These are phyloP conservation scores for Leptoclinus maculatus DNA, from an alignment of 2,797 vertebrate species.

Conservation along the genomic window DNA sequence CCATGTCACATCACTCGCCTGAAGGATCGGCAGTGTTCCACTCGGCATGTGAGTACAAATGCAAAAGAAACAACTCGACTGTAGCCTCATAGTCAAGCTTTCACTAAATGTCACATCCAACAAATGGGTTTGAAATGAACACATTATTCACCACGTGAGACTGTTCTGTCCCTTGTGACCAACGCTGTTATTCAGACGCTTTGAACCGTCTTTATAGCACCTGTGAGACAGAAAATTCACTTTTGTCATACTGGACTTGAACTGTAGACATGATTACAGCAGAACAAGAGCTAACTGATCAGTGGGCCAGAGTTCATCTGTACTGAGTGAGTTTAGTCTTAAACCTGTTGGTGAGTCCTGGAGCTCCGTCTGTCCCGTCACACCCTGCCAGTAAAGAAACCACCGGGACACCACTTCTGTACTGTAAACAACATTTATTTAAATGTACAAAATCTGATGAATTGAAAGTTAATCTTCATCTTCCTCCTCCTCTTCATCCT, in stretches of 20 bases:
- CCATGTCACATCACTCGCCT: too few species aligned
- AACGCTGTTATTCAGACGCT: too few species aligned
- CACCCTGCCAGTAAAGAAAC: not conserved
- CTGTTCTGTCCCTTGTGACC: not conserved
- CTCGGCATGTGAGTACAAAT: not conserved
- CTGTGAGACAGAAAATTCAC: not conserved
- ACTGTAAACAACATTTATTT: conserved; percentile 66
- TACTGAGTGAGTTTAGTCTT: too few species aligned
- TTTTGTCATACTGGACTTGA: not conserved
- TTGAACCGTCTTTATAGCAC: not conserved
- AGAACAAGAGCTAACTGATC: too few species aligned
- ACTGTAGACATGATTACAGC: too few species aligned
- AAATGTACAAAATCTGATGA: conserved; percentile 64
- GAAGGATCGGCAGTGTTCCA: too few species aligned
- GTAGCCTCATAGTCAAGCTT: not conserved
- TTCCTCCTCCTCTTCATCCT: conserved; percentile 96
- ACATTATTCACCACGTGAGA: not conserved
- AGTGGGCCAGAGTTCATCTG: too few species aligned
- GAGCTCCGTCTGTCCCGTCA: not conserved
- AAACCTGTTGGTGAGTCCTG: not conserved
- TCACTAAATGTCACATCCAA: too few species aligned
- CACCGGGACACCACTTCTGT: not conserved
- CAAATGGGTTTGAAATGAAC: not conserved
- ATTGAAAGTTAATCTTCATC: conserved; percentile 88
- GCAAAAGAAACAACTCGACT: not conserved